phyloP scores from a whole-genome alignment of 2,113 vertebrate species.

The Oncorhynchus tshawytscha region DNA sequence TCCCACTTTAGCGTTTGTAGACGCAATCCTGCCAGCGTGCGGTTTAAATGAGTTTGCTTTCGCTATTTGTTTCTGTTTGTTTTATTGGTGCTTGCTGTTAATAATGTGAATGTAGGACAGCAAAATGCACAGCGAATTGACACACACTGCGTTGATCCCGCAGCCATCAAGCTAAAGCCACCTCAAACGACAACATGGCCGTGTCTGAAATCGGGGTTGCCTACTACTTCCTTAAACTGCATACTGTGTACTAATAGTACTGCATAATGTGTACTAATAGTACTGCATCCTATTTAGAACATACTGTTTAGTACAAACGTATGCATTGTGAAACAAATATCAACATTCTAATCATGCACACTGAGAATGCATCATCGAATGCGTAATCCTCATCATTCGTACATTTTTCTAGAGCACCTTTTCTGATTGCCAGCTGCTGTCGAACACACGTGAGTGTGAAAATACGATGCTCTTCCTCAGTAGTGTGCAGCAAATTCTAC shows the following conservation, averaged over 20 bases:
- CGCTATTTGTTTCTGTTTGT: slow-evolving; percentile 23
- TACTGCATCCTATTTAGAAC: no score
- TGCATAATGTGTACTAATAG: no score
- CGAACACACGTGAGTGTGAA: no score
- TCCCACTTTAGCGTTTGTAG: slow-evolving; percentile 8
- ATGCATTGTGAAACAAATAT: no score
- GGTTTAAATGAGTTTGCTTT: neutral
- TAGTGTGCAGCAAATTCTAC: no score
- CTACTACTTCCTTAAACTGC: no score
- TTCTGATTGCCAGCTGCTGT: neutral
- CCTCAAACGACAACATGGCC: neutral
- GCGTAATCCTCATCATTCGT: no score
- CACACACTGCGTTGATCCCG: slow-evolving; percentile 30
- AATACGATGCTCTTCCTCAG: no score
- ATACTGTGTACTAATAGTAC: no score
- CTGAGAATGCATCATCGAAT: neutral
- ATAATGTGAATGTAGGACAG: slow-evolving; percentile 6
- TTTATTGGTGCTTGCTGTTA: slow-evolving; percentile 23
- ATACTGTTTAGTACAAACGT: no score
- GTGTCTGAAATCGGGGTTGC: neutral
- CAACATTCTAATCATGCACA: neutral
- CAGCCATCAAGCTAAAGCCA: slow-evolving; percentile 44
- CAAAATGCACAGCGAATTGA: slow-evolving; percentile 8
- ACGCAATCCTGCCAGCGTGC: slow-evolving; percentile 2
- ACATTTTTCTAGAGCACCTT: no score